Evolutionary conservation across 2,797 vertebrate genomes (phyloP).

Genomic region (Coregonus sp.): DNA sequence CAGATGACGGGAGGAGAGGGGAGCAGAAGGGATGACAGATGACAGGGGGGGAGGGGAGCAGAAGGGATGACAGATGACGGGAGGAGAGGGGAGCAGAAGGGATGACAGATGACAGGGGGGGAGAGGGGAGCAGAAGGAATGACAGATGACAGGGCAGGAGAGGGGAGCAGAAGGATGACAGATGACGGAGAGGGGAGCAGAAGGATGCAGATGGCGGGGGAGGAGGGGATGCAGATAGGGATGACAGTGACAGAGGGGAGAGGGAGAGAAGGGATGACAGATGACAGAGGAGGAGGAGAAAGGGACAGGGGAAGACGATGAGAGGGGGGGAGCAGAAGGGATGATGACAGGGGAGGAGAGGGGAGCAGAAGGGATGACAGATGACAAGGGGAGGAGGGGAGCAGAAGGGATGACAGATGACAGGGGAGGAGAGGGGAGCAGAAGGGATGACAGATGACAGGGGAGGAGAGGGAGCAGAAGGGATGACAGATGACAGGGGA

Average conservation of each 20-base stretch:
- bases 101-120: conserved; percentile 11
- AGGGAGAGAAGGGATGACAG: no score
- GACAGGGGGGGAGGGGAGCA: background rate
- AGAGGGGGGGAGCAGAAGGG: background rate
- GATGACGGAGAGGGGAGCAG: background rate
- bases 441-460: conserved; percentile 34
- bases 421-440: conserved; percentile 18
- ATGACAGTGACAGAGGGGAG: background rate
- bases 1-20: background rate
- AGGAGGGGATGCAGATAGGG: no score
- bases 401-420: conserved; percentile 31
- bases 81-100: background rate
- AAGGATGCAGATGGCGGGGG: background rate
- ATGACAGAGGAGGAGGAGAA: no score
- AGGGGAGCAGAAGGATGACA: conserved; percentile 19
- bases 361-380: no score
- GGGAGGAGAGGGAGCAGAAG: conserved; percentile 21
- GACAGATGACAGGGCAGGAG: background rate
- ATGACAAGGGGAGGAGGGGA: conserved; percentile 13
- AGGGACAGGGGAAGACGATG: no score
- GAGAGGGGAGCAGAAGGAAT: conserved; percentile 27
- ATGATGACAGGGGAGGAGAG: background rate
- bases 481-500: background rate
- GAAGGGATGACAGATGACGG: conserved; percentile 19
- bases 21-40: conserved; percentile 22